Conservation (phyloP, 2,888 invertebrate species). For the Nematopogon swammerdamellus region DNA sequence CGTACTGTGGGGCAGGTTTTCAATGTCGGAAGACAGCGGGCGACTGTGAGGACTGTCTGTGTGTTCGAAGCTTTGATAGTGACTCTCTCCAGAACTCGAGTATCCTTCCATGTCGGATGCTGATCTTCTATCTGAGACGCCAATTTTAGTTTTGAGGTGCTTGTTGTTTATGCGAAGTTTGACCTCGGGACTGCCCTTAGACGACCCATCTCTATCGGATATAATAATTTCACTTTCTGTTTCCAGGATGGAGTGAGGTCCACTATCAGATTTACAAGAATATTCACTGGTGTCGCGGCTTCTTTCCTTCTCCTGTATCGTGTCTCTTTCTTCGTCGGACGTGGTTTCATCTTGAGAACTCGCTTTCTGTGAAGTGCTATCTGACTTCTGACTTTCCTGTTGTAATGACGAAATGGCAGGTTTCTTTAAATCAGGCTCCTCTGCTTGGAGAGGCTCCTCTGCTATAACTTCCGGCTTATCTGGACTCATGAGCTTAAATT, state of each 20-base stretch:
- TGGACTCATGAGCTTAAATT: conserved; percentile 60
- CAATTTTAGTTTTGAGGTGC: conserved; percentile 44
- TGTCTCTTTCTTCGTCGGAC: conserved; percentile 55
- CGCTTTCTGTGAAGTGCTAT: conserved; percentile 32
- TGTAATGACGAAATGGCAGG: conserved; percentile 16
- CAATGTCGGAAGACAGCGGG: conserved; percentile 84
- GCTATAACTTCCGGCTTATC: conserved; percentile 57
- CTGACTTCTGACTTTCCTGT: conserved; percentile 38
- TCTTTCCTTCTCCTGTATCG: conserved; percentile 32
- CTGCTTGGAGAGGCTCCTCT: conserved; percentile 52
- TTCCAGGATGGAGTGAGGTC: conserved; percentile 49
- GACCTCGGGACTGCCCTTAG: conserved; percentile 44
- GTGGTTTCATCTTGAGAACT: conserved; percentile 42
- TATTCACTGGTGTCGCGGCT: conserved; percentile 39
- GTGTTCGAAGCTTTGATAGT: conserved; percentile 85
- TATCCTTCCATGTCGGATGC: conserved; percentile 76
- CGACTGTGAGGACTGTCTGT: conserved; percentile 68
- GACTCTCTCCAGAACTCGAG: conserved; percentile 87
- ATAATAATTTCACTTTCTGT: conserved; percentile 44
- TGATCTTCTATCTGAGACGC: conserved; percentile 64
- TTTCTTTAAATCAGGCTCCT: conserved; percentile 31
- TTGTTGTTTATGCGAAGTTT: conserved; percentile 37
- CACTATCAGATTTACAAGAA: conserved; percentile 46
- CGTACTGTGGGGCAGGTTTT: conserved; percentile 71
- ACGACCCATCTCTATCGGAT: conserved; percentile 43